These are phyloP conservation scores for Cylloceria caligata DNA, from an alignment of 2,888 invertebrate genomes.

Conservation along the genomic window DNA sequence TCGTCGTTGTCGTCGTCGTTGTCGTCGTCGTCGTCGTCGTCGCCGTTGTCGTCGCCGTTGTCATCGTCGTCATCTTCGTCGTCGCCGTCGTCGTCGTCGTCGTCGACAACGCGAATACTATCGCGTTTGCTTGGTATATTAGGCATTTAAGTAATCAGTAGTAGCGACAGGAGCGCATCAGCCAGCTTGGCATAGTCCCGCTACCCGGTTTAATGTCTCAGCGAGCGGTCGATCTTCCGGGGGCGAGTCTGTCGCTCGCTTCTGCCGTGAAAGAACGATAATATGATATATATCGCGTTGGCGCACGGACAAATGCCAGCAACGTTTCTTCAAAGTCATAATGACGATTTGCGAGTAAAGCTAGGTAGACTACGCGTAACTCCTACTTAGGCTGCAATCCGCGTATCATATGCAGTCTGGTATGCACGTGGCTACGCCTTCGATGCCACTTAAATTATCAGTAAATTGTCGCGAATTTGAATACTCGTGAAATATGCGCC, in stretches of 20 bases:
- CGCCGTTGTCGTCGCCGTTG: neutral
- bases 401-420: neutral
- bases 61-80: no score
- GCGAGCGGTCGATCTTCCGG: slow-evolving; percentile 26
- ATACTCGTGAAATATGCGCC: slow-evolving; percentile 69
- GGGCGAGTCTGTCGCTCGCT: slow-evolving; percentile 31
- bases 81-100: slow-evolving; percentile 2
- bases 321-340: neutral
- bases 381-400: no score
- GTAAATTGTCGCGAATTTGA: slow-evolving; percentile 73
- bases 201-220: slow-evolving; percentile 18
- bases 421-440: slow-evolving; percentile 35
- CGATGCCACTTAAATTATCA: slow-evolving; percentile 59
- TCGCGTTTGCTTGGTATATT: slow-evolving; percentile 60
- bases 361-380: neutral
- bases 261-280: neutral
- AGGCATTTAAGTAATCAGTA: slow-evolving; percentile 72
- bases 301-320: neutral
- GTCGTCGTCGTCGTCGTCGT: slow-evolving; percentile 25
- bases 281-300: neutral
- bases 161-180: slow-evolving; percentile 38
- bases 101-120: slow-evolving; percentile 45
- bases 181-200: slow-evolving; percentile 19
- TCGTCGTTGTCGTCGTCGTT: neutral
- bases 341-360: neutral